Evolutionary conservation across 2,888 invertebrate genomes (phyloP), one percentile per base, ranked within the genome.

Genomic region (Dynastes tityus): DNA sequence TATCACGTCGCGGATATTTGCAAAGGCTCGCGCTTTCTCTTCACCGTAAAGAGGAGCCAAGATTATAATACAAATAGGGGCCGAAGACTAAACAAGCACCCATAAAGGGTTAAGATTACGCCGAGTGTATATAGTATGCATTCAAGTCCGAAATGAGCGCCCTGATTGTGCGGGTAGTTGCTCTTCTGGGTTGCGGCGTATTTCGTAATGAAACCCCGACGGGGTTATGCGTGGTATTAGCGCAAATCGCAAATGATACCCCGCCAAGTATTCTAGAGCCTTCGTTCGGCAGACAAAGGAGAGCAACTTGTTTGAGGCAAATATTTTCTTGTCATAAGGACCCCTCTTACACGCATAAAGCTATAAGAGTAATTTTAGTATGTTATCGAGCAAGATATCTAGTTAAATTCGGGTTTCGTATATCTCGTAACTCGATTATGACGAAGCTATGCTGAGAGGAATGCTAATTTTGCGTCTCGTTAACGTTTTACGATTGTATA

Each of bases 61-160:
- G 71, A 71, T 71, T 58, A 71, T 71, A 71, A 71, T 53, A 71
- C 71, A 71, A 71, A 71, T 71, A 71, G 55, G 55, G 71, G 71
- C 71, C 71, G 27, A 71, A 9, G 11, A 55, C 71, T 55, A 58
- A 71, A 71, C 55, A 55, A 16, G 55, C 49, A n/a, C 32, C 9
- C 71, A 58, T 55, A 71, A 58, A 71, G 71, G 55, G 71, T 71
- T 71, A 71, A 71, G 71, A 71, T 58, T 71, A 53, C 65, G 40
- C 9, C 22, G 58, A 55, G 16, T 71, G 40, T 53, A 5, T 65
- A 68, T 58, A 58, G 55, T 9, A 58, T 27, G 55, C 55, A 22
- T 58, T 58, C 22, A 9, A 58, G 55, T 58, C 45, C 45, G 53
- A 71, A 37, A 13, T 13, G 40, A 16, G 1, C 37, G 11, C 9